Percentiles rank a stretch among this genome's conserved stretches.
Evolutionary conservation across 2,797 vertebrate species (phyloP).

Genomic region (Sebastes taczanowskii): DNA sequence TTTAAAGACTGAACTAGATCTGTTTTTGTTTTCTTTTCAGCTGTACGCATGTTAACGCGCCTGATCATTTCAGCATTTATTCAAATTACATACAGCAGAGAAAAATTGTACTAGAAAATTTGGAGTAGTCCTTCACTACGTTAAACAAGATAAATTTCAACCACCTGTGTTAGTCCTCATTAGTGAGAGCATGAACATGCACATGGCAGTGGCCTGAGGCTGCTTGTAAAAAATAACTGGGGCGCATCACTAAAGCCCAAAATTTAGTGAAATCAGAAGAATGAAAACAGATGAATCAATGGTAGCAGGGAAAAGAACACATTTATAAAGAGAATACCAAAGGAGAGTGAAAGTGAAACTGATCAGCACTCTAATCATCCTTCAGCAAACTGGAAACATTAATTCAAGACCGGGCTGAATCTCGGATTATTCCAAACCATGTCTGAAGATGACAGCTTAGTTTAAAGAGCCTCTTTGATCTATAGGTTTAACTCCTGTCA

Average conservation of each 20-base stretch:
- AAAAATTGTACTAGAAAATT: neutral
- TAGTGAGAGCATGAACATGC: neutral
- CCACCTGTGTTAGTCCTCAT: neutral
- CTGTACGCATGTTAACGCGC: neutral
- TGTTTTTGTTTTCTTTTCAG: neutral
- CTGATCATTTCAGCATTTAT: neutral
- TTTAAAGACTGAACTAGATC: neutral
- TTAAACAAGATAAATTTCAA: neutral
- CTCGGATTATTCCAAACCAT: neutral
- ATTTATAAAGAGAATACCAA: neutral
- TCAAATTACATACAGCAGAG: neutral
- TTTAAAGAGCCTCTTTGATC: neutral
- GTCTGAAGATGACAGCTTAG: neutral
- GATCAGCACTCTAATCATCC: neutral
- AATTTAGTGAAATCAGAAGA: neutral
- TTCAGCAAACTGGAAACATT: neutral
- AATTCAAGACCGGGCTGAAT: neutral
- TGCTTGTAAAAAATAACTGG: neutral
- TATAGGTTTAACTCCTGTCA: neutral
- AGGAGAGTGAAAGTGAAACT: neutral
- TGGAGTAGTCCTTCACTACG: too few species aligned
- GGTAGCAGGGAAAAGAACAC: neutral
- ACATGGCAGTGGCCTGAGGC: neutral
- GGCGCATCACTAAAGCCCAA: neutral
- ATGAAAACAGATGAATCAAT: neutral